Conservation (phyloP, 2,113 vertebrate species). For the Corapipo altera region DNA sequence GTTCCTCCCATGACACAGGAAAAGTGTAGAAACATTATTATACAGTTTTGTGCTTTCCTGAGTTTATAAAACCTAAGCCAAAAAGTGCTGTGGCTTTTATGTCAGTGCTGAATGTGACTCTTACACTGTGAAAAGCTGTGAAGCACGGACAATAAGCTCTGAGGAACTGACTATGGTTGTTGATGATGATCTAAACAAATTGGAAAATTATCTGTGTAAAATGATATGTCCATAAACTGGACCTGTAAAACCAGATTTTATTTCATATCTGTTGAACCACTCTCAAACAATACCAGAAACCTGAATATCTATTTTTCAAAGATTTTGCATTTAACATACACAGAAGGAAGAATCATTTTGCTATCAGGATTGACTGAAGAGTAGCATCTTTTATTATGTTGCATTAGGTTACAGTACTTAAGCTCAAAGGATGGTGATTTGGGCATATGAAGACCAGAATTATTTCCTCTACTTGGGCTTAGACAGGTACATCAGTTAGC, state of each 20-base stretch:
- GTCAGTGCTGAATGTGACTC: neutral
- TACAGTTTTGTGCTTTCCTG: neutral
- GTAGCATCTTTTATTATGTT: neutral
- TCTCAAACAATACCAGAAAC: neutral
- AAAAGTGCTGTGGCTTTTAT: neutral
- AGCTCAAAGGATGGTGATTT: neutral
- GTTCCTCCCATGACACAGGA: neutral
- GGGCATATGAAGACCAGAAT: fast-evolving
- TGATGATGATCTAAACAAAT: neutral
- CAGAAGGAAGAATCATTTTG: neutral
- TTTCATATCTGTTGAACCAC: neutral
- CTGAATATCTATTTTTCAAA: neutral
- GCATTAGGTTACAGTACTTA: neutral
- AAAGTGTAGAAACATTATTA: neutral
- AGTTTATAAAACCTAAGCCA: neutral
- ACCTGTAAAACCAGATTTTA: neutral
- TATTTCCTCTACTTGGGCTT: neutral
- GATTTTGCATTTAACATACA: neutral
- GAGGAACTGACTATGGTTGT: neutral
- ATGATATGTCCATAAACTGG: neutral
- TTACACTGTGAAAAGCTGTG: neutral
- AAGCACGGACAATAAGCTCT: neutral
- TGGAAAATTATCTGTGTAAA: neutral
- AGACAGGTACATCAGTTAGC: neutral
- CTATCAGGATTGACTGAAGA: neutral